These are phyloP conservation scores for Pelecanus crispus DNA, from an alignment of 2,113 vertebrate genomes.

Conservation along the genomic window DNA sequence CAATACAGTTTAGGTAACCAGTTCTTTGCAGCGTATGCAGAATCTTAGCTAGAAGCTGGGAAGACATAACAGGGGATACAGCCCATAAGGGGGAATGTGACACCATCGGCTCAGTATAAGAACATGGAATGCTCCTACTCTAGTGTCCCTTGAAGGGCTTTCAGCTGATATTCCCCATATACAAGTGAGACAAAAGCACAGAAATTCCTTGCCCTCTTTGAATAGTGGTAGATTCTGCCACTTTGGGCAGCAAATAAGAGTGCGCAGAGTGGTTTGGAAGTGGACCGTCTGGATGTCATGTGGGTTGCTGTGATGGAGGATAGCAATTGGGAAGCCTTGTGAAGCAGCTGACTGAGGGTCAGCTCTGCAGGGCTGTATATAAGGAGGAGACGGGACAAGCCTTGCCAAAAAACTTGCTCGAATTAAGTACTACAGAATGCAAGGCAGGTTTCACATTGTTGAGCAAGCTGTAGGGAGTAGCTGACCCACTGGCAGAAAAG, in stretches of 20 bases:
- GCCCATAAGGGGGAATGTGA: accelerated
- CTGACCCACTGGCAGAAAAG: background rate
- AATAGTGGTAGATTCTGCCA: background rate
- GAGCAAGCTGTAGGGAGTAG: background rate
- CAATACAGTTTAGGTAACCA: background rate
- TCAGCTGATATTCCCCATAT: background rate
- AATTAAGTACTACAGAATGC: background rate
- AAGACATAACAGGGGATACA: background rate
- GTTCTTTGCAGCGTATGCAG: background rate
- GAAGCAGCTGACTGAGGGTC: background rate
- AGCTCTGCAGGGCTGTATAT: background rate
- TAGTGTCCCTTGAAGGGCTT: background rate
- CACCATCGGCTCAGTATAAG: background rate
- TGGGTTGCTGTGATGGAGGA: background rate
- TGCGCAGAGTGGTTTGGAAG: background rate
- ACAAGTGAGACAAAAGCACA: background rate
- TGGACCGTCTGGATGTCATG: background rate
- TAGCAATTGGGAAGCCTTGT: background rate
- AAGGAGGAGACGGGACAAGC: background rate
- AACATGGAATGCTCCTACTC: background rate
- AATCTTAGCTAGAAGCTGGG: background rate
- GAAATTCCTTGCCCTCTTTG: background rate
- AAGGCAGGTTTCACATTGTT: background rate
- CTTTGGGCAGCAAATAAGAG: background rate
- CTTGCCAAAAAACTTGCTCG: background rate